Conservation (phyloP, 2,797 vertebrate genomes). For the Sebastes vulpes region DNA sequence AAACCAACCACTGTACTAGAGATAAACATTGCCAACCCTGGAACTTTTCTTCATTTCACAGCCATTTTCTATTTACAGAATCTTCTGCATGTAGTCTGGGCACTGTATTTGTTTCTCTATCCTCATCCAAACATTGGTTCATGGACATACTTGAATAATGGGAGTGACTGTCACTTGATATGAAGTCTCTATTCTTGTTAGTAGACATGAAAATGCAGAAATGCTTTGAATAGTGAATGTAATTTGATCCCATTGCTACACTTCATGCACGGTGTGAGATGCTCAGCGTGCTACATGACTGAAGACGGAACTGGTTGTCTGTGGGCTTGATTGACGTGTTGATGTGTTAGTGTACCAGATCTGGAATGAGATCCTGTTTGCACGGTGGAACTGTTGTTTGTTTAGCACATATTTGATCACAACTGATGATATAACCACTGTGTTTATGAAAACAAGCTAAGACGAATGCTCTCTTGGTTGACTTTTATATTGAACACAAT, state of each 20-base stretch:
- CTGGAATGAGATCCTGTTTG: constrained; percentile 28
- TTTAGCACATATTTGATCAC: background rate
- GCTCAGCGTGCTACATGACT: background rate
- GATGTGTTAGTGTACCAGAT: constrained; percentile 4
- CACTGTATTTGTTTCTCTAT: constrained; percentile 35
- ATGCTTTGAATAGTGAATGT: constrained; percentile 25
- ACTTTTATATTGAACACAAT: background rate
- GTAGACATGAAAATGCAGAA: constrained; percentile 4
- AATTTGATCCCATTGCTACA: background rate
- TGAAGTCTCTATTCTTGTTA: constrained; percentile 16
- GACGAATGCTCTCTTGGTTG: background rate
- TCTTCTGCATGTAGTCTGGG: constrained; percentile 27
- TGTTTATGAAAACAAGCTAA: background rate
- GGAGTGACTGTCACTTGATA: constrained; percentile 7
- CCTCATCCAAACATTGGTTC: constrained; percentile 34
- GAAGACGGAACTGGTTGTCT: constrained; percentile 3
- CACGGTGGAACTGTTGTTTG: background rate
- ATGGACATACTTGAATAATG: constrained; percentile 22
- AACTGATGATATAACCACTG: background rate
- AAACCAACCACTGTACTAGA: constrained; percentile 53
- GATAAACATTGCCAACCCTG: constrained; percentile 53
- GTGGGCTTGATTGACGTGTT: background rate
- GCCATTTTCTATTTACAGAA: constrained; percentile 45
- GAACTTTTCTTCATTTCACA: constrained; percentile 39
- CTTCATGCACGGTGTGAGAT: constrained; percentile 7